phyloP scores from a whole-genome alignment of 1,140 invertebrate species.

The Anastrepha ludens region DNA sequence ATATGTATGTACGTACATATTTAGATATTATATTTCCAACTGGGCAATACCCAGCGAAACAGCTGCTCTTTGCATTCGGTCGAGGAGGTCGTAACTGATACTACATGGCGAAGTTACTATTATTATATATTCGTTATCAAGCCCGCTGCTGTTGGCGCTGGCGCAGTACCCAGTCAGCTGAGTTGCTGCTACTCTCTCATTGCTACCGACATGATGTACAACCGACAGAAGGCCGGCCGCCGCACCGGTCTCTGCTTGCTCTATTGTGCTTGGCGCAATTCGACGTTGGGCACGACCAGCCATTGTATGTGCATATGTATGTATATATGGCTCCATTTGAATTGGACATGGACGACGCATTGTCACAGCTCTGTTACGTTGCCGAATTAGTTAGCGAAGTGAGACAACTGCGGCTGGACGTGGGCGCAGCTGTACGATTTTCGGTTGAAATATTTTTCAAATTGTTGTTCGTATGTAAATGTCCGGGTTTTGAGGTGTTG shows the following conservation, averaged over 20 bases:
- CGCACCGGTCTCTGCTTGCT: not conserved
- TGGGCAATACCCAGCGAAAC: not conserved
- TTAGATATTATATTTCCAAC: not conserved
- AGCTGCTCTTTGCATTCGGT: not conserved
- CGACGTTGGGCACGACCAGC: not conserved
- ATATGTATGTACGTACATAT: no score
- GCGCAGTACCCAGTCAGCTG: conserved; percentile 13
- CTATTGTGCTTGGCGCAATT: conserved; percentile 38
- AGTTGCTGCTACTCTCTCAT: conserved; percentile 9
- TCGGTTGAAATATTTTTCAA: conserved; percentile 19
- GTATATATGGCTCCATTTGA: not conserved
- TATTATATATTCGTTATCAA: conserved; percentile 48
- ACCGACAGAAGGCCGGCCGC: not conserved
- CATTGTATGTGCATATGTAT: not conserved
- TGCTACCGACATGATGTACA: not conserved
- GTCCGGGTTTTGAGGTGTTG: not conserved
- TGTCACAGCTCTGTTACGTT: not conserved
- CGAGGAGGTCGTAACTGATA: conserved; percentile 26
- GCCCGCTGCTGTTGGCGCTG: conserved; percentile 11
- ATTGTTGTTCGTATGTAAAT: conserved; percentile 14
- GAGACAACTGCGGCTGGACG: conserved; percentile 54
- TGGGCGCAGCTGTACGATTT: conserved; percentile 38
- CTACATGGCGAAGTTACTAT: conserved; percentile 24
- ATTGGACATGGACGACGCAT: not conserved
- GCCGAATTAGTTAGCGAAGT: conserved; percentile 53